Base-by-base conservation (phyloP, 2,888 invertebrate genomes). In the Arrhopalites spinosus region DNA sequence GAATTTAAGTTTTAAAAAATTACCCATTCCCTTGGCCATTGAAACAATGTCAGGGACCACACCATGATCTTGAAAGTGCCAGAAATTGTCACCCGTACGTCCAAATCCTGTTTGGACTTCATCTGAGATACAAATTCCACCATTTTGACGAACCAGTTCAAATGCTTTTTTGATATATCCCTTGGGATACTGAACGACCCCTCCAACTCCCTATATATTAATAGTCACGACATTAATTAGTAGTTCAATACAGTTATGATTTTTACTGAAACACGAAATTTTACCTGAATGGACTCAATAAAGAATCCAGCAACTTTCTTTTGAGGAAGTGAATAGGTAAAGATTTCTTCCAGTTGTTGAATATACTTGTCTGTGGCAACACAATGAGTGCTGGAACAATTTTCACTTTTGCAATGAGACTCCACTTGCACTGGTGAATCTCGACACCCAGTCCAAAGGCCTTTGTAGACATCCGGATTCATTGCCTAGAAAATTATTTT, bases 61-160 rank as follows among this genome's bases (percentile, higher is more conserved):
- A 3, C 87, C 93, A 84, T 98, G 96, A 20, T 88, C 88, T 86
- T 98, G 89, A 85, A 98, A 98, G n/a, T 96, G 96, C 98, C 98
- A 98, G 87, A 92, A 98, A 84, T 93, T 89, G 68, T 94, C 93
- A 0, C 98, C 98, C 0, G 95, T 94, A 77, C 98, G 88, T 0
- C 96, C 98, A 84, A 99, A 97, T 1, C 98, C 98, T 0, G 96
- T 95, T 88, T 98, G 98, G 0, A 98, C 95, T 88, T 99, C 98
- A 86, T 98, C 98, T 3, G 95, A 89, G 75, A 99, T 91, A 84
- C 91, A 94, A 1, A 98, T 82, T 3, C 98, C 98, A 0, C 96
- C 97, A 83, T 91, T 89, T 64, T 90, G 88, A 80, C 91, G 90
- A 0, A 98, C 90, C 63, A 92, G 85, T 29, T 93, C 90, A 79